Conservation (phyloP, 1,140 invertebrate species). For the Drosophila obscura region DNA sequence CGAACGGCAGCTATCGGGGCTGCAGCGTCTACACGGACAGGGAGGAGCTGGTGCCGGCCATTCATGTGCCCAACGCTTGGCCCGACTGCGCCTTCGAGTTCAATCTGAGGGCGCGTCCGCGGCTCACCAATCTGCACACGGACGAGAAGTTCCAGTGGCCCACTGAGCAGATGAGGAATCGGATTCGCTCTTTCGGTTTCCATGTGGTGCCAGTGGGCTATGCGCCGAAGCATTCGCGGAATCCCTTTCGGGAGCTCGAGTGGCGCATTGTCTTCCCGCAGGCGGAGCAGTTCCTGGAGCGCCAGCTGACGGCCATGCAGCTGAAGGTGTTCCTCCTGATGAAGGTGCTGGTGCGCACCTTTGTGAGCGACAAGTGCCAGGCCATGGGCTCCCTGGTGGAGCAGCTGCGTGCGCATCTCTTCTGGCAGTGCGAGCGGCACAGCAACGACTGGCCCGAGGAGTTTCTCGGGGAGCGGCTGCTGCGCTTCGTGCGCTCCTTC, state of each 20-base stretch:
- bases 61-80: slow-evolving; percentile 86
- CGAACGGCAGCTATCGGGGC: slow-evolving; percentile 85
- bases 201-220: slow-evolving; percentile 88
- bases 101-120: slow-evolving; percentile 85
- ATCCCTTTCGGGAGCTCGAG: slow-evolving; percentile 87
- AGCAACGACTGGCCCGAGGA: slow-evolving; percentile 89
- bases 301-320: slow-evolving; percentile 88
- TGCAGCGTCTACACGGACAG: slow-evolving; percentile 86
- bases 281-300: slow-evolving; percentile 89
- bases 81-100: slow-evolving; percentile 88
- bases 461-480: slow-evolving; percentile 87
- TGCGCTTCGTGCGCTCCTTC: slow-evolving; percentile 86
- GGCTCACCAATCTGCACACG: slow-evolving; percentile 85
- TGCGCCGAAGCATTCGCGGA: slow-evolving; percentile 85
- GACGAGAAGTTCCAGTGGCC: slow-evolving; percentile 88
- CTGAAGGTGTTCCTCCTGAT: slow-evolving; percentile 88
- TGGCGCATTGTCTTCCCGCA: slow-evolving; percentile 90
- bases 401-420: slow-evolving; percentile 91
- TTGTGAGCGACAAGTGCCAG: slow-evolving; percentile 84
- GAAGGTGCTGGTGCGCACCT: slow-evolving; percentile 87
- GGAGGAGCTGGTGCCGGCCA: slow-evolving; percentile 87
- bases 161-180: slow-evolving; percentile 86
- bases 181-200: slow-evolving; percentile 88
- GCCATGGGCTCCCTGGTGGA: slow-evolving; percentile 75
- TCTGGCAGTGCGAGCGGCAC: slow-evolving; percentile 90